Evolutionary conservation across 2,888 invertebrate species (phyloP), one percentile per base, ranked within the genome.

Genomic region (Hypselothyrea guttata): DNA sequence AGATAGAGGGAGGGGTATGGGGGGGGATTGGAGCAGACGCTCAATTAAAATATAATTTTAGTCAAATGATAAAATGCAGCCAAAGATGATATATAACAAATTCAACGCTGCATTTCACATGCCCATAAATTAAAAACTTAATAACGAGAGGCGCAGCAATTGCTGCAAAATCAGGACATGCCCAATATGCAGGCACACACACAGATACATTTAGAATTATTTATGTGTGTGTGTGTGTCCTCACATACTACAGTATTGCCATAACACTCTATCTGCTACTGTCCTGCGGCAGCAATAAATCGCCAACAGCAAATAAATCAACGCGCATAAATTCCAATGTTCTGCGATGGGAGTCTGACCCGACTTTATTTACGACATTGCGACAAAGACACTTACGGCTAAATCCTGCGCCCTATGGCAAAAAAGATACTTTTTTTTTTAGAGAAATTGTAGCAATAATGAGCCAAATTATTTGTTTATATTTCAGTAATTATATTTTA

Each of bases 231-330:
- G 48, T 35, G 55, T 61, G 56, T 54, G 58, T 63, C 56, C 65
- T n/a, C n/a, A n/a, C n/a, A n/a, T n/a, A n/a, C n/a, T n/a, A n/a
- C n/a, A n/a, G n/a, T n/a, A n/a, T n/a, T n/a, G n/a, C n/a, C n/a
- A n/a, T n/a, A n/a, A n/a, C 33, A 30, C 13, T 42, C 28, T 11
- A 52, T 38, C 45, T 53, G n/a, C 55, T 54, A 62, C 62, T 57
- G 82, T 71, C 67, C 76, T 86, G 86, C 88, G 86, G 84, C 78
- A 86, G 88, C 86, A 87, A 88, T 88, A 88, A 88, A 88, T 88
- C 86, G 87, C 84, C 79, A 81, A 78, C 82, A 86, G 87, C 88
- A 87, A 88, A 88, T 88, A 88, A 88, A 88, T 88, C 88, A 88
- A 77, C 76, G 86, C 79, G 78, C 73, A 86, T 84, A 88, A 88